phyloP scores from a whole-genome alignment of 2,888 invertebrate genomes.

The Nymphalis c-album region DNA sequence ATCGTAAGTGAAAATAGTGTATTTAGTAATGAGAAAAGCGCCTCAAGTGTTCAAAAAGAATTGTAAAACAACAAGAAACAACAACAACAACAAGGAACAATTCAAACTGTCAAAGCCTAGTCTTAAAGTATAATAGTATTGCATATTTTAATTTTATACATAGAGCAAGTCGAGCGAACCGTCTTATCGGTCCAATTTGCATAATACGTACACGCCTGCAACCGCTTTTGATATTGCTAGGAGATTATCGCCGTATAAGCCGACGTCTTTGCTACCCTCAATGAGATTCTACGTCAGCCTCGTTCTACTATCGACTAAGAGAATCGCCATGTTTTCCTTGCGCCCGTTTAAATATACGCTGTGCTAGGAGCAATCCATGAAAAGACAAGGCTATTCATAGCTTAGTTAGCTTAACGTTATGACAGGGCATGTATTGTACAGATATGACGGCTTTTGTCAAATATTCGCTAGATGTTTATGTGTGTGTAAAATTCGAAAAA shows the following conservation, averaged over 20 bases:
- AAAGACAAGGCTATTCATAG: conserved; percentile 1
- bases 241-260: conserved; percentile 64
- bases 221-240: conserved; percentile 64
- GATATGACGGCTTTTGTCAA: background rate
- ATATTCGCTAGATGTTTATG: too few relatives aligned
- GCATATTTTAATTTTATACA: conserved; percentile 34
- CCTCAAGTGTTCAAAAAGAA: background rate
- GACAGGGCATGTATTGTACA: background rate
- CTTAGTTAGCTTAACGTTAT: conserved; percentile 3
- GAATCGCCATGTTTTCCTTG: conserved; percentile 12
- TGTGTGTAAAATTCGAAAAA: too few relatives aligned
- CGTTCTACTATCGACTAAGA: conserved; percentile 3
- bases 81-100: background rate
- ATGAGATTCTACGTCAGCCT: conserved; percentile 48
- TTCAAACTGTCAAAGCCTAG: conserved; percentile 1
- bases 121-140: conserved; percentile 10
- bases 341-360: background rate
- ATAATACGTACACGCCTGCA: conserved; percentile 63
- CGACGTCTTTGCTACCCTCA: conserved; percentile 55
- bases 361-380: background rate
- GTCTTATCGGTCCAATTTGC: conserved; percentile 66
- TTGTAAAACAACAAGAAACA: conserved; percentile 8
- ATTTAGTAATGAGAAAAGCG: too few relatives aligned
- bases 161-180: conserved; percentile 25
- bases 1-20: too few relatives aligned